Evolutionary conservation across 2,797 vertebrate species (phyloP).

Genomic region (Dipus sagitta): DNA sequence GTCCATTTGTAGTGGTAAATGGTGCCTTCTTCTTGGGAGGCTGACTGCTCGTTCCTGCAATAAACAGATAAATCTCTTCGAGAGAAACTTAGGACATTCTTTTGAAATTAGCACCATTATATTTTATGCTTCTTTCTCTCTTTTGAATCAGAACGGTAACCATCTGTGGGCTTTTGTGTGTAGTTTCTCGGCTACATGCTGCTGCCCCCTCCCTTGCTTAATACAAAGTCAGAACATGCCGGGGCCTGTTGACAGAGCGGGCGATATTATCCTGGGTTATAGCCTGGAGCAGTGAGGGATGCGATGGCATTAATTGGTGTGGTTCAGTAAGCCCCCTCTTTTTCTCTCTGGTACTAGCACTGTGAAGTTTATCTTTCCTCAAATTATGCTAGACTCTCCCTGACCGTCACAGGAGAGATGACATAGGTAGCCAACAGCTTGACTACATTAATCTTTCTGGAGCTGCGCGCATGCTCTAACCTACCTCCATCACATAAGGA

Average conservation of each 20-base stretch:
- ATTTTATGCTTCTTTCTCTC: constrained; percentile 46
- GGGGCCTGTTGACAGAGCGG: background rate
- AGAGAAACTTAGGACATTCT: constrained; percentile 13
- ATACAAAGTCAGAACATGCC: background rate
- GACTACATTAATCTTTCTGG: background rate
- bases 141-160: constrained; percentile 19
- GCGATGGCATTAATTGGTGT: background rate
- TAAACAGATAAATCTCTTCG: constrained; percentile 49
- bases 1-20: constrained; percentile 51
- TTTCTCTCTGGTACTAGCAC: background rate
- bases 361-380: background rate
- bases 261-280: background rate
- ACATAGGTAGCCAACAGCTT: background rate
- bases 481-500: background rate
- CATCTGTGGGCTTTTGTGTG: background rate
- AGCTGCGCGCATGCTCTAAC: background rate
- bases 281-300: background rate
- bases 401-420: background rate
- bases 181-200: background rate
- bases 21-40: constrained; percentile 49
- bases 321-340: background rate
- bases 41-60: constrained; percentile 15
- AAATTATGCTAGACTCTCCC: background rate
- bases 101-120: constrained; percentile 56
- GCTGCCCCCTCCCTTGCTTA: background rate